These are phyloP conservation scores for Loxodonta africana DNA, from an alignment of 2,113 vertebrate species.

Conservation along the genomic window DNA sequence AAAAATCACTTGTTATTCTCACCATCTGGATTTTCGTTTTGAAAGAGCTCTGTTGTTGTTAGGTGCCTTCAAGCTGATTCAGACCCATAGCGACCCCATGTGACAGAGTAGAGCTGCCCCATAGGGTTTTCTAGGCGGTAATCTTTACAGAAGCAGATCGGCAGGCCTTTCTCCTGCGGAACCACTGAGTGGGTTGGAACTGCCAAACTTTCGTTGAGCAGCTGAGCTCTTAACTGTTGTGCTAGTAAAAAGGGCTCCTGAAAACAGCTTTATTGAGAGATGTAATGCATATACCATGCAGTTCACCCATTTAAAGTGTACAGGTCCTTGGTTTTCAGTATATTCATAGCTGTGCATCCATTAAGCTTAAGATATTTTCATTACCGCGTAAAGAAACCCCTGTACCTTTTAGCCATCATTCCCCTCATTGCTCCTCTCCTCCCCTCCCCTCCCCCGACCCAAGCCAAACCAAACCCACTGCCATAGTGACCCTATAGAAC, in stretches of 20 bases:
- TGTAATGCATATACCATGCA: background rate
- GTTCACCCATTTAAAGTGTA: background rate
- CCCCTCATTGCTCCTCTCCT: no score
- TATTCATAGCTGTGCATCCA: background rate
- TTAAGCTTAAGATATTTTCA: background rate
- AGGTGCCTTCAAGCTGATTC: background rate
- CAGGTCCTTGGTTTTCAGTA: background rate
- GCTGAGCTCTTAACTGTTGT: no score
- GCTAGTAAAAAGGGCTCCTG: no score
- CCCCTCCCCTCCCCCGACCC: background rate
- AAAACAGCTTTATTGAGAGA: background rate
- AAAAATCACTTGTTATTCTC: conserved; percentile 5
- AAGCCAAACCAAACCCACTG: no score
- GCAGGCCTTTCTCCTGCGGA: no score
- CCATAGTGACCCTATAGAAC: background rate
- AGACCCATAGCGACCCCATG: background rate
- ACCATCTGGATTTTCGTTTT: conserved; percentile 14
- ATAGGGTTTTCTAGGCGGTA: no score
- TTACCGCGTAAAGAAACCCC: background rate
- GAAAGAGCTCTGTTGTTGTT: background rate
- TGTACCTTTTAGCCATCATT: background rate
- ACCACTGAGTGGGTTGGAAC: no score
- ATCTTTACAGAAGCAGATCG: no score
- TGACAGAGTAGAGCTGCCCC: no score
- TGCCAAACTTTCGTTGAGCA: no score